Conservation (phyloP, 2,113 vertebrate species). For the Struthio camelus region DNA sequence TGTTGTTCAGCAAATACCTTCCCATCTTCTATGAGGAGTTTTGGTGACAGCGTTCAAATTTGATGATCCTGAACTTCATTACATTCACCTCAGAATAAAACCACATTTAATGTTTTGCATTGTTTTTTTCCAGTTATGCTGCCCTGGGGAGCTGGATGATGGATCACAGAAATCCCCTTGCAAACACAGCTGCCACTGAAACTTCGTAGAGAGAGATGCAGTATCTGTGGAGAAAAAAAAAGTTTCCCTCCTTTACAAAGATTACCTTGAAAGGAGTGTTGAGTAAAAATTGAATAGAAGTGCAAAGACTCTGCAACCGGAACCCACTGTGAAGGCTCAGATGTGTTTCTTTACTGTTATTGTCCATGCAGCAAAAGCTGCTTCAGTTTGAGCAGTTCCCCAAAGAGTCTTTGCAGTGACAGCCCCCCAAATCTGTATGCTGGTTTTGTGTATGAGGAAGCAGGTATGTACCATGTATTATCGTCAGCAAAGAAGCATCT, state of each 20-base stretch:
- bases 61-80: not conserved
- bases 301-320: fast-evolving
- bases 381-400: not conserved
- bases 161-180: not conserved
- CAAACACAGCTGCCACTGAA: not conserved
- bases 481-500: not conserved
- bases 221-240: not conserved
- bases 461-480: not conserved
- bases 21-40: not conserved
- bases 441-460: not conserved
- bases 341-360: not conserved
- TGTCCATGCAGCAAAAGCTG: not conserved
- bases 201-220: not conserved
- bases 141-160: not conserved
- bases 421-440: fast-evolving
- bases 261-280: not conserved
- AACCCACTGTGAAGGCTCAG: not conserved
- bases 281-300: not conserved
- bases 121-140: not conserved
- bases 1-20: not conserved
- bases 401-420: not conserved
- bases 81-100: not conserved
- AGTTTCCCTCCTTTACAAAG: not conserved
- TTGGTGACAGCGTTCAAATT: not conserved
- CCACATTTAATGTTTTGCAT: not conserved